Evolutionary conservation across 2,888 invertebrate genomes (phyloP), one percentile per base, ranked within the genome.

Genomic region (Drosophila prostipennis): DNA sequence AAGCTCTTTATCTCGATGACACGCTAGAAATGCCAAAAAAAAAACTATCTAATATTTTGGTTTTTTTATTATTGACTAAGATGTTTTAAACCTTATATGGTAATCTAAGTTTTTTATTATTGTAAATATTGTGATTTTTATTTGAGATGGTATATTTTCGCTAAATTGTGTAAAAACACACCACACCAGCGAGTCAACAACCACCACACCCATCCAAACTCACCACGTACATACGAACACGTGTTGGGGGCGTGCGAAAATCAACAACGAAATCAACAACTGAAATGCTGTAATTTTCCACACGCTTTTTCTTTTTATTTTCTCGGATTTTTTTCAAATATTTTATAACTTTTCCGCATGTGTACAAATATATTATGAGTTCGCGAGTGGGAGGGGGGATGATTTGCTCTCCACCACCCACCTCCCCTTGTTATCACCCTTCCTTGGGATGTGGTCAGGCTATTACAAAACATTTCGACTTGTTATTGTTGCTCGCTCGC

Each of bases 281-380:
- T 32, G 29, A 37, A 48, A 46, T 46, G 67, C 52, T 32, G 56
- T 73, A 70, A 70, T 76, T 76, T 73, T 76, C 60, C 76, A 65
- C 56, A 39, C 19, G 19, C 40, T 43, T 51, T 19, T 45, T 23
- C 26, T 13, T 57, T 34, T 54, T 29, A 37, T 61, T 65, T 49
- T 59, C 45, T 53, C 57, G 61, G 46, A 67, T 65, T 82, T 54
- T 82, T 54, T 51, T 13, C 36, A 70, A 59, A 76, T 52, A 54
- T 69, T 64, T 82, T 77, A 80, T 77, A 69, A 51, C 52, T 71
- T 76, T 79, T 53, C 32, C 48, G 61, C 43, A 55, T 64, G 56
- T 76, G 45, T 64, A 45, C 58, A 58, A 45, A 46, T 59, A 60
- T 48, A 52, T 46, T 59, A 49, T 43, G 80, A 51, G 54, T 3